Base-by-base conservation (phyloP, 2,888 invertebrate genomes). In the Yponomeuta sedellus region DNA sequence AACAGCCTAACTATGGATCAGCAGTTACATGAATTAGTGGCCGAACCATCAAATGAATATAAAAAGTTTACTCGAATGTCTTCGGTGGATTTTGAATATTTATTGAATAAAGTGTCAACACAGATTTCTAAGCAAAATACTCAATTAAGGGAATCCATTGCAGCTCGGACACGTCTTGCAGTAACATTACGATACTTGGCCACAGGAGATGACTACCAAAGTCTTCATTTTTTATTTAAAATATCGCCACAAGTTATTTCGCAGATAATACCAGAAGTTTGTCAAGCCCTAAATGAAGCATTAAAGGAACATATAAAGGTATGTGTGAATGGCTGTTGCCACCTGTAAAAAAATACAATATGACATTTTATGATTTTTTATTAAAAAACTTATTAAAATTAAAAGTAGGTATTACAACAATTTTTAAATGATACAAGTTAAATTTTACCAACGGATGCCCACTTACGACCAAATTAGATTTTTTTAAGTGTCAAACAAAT, bases 41-140 rank as follows among this genome's bases (percentile, higher is more conserved):
- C 59, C 28, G 66, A 68, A 61, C 59, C 66, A 25, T 68, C 66
- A 56, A 19, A 40, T n/a, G 52, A 68, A 61, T 68, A 66, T 39
- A 34, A 68, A 61, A 68, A 68, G 52, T 68, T 68, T 64, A 44
- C 44, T 66, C 66, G 68, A 34, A 68, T 68, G 68, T 68, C 68
- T 64, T 66, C 58, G 61, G 39, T 40, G 34, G 68, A 68, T 66
- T 68, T 68, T 61, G 64, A 68, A 64, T 66, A 68, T 64, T 58
- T 68, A 61, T 28, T 66, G 34, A 44, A 66, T 22, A 59, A 52
- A 44, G 20, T 67, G n/a, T 62, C 22, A 67, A 10, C 59, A 28
- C 57, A 64, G 56, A 66, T 69, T 61, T 58, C 64, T 28, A 67
- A 65, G 28, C 64, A 69, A 67, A 40, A 68, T 66, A 66, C 62